These are phyloP conservation scores for Eciton burchellii DNA, from an alignment of 1,140 invertebrate species.

Conservation along the genomic window DNA sequence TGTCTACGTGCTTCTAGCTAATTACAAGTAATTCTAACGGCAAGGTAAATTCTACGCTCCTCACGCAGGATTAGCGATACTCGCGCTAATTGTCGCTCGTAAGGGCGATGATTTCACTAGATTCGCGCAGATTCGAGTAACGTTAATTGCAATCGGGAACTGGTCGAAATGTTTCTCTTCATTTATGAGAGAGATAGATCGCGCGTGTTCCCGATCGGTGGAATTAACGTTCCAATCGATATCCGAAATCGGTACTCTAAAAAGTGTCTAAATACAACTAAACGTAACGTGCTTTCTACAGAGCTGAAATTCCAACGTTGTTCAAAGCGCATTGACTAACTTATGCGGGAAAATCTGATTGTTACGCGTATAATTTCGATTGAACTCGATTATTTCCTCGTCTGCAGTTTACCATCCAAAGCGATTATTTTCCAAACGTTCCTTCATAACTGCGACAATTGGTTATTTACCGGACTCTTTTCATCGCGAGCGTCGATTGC, in stretches of 20 bases:
- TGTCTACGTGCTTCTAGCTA: conserved; percentile 62
- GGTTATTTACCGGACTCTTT: too few species aligned
- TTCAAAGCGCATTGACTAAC: conserved; percentile 10
- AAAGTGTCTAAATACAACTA: neutral
- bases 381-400: neutral
- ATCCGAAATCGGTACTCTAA: neutral
- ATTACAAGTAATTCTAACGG: conserved; percentile 50
- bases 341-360: neutral
- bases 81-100: neutral
- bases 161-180: neutral
- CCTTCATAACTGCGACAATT: too few species aligned
- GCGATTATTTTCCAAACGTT: too few species aligned
- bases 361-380: neutral
- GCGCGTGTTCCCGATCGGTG: too few species aligned
- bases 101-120: neutral
- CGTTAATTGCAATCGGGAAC: neutral
- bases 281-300: conserved; percentile 35
- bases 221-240: too few species aligned
- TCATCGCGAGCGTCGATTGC: too few species aligned
- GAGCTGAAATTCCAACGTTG: neutral
- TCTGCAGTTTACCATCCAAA: too few species aligned
- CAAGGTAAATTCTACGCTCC: neutral
- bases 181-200: neutral
- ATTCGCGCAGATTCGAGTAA: neutral
- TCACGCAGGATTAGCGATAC: neutral